Base-by-base conservation (phyloP, 2,113 vertebrate genomes). In the Odontesthes bonariensis region DNA sequence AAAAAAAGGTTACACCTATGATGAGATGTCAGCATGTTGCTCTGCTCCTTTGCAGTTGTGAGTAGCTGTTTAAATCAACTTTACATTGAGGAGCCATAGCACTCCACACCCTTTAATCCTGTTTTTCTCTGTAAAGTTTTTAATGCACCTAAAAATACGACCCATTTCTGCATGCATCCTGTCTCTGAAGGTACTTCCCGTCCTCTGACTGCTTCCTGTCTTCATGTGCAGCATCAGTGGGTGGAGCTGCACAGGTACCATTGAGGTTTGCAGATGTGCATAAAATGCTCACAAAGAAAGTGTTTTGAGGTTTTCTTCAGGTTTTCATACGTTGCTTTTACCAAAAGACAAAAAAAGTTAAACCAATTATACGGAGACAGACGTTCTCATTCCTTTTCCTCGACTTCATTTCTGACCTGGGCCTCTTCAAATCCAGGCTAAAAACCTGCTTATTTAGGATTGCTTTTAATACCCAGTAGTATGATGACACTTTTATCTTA, bases 141-240 rank as follows among this genome's bases (percentile, higher is more conserved):
- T n/a, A 16, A 14, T 14, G 42, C 42, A 44, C 3, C 2, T 65
- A 9, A 27, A 35, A 40, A 6, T 19, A 4, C 40, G 58, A 51
- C 40, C 17, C 40, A 23, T 69, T 14, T 69, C 52, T 61, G 20
- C 1, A 1, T 16, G 5, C 65, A 74, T 83, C 77, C 53, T 65
- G 47, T 77, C 4, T 47, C 38, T 57, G 38, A 68, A 8, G n/a
- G 57, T 4, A 40, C 75, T 81, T 85, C 76, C 79, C 69, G 64
- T 68, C 4, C 4, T 57, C 22, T 59, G 32, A 55, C 6, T 58
- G 59, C 62, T 77, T 82, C 84, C 81, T 75, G 75, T 79, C 57
- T 68, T 6, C 61, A 32, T 42, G 68, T 65, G 69, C 44, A 73
- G n/a, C 56, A 16, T 65, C 58, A 51, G 33, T 47, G 0, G 16